A percentile compares a stretch with the other conserved stretches of the same genome.
phyloP scores from a whole-genome alignment of 2,888 invertebrate genomes.

The Stictocephala bisonia region DNA sequence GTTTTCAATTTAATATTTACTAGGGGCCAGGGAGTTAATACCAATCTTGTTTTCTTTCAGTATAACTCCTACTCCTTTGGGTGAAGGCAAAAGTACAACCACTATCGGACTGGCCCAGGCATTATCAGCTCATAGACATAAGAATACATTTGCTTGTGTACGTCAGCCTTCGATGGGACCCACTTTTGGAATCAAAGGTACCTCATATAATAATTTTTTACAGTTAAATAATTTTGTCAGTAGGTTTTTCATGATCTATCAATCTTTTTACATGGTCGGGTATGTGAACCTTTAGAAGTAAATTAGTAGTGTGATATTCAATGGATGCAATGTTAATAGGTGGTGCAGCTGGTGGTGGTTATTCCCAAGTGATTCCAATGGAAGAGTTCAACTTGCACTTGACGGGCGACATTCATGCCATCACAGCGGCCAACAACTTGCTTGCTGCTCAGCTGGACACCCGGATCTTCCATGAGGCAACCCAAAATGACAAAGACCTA shows the following conservation, averaged over 20 bases:
- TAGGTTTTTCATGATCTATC: constrained; percentile 4
- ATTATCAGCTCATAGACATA: constrained; percentile 82
- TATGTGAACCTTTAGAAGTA: neutral
- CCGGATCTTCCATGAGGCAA: constrained; percentile 94
- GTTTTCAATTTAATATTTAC: no score
- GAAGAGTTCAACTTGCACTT: constrained; percentile 99
- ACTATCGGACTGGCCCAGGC: constrained; percentile 94
- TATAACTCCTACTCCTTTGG: constrained; percentile 98
- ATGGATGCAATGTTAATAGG: constrained; percentile 69
- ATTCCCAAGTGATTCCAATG: constrained; percentile 98
- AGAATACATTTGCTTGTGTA: constrained; percentile 92
- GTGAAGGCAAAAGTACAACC: constrained; percentile 98
- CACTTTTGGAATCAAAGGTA: constrained; percentile 96
- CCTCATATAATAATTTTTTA: neutral
- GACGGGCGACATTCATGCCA: constrained; percentile 98
- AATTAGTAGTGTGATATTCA: no score
- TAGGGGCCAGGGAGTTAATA: no score
- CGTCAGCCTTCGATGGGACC: constrained; percentile 99
- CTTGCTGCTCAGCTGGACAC: constrained; percentile 98
- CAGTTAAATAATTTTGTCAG: no score
- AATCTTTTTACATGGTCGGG: neutral
- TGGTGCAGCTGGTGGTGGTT: constrained; percentile 98
- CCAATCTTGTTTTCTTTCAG: no score
- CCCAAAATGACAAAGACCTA: constrained; percentile 62
- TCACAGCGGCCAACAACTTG: constrained; percentile 97